Base-by-base conservation (phyloP, 1,140 invertebrate genomes). In the Phthorimaea operculella region DNA sequence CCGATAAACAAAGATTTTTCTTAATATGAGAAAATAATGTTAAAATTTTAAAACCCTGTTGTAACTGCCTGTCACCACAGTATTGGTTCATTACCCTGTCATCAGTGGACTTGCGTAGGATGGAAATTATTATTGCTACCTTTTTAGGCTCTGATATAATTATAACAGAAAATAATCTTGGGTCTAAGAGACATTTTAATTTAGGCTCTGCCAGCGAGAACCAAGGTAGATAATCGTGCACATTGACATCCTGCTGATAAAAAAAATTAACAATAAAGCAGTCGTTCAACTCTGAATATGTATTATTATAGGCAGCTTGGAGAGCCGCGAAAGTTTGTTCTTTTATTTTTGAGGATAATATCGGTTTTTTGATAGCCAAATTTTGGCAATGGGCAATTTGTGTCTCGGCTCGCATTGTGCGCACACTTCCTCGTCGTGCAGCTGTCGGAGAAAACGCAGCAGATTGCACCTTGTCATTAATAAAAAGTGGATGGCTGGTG, bases 351-450 rank as follows among this genome's bases (percentile, higher is more conserved):
- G 34, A 48, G 42, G 2, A 39, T 47, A 47, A 47, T 47, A 54
- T 60, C 36, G 48, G 59, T 63, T 56, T 64, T 49, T 59, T n/a
- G 60, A 49, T 47, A 62, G 57, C 67, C 68, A 70, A 71, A 68
- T 79, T 76, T 76, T 72, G 75, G 67, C 72, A 72, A 74, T 72
- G 54, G 49, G 61, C 63, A 70, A 73, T 73, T 74, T 68, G 65
- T 62, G 55, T 64, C 55, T 49, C 21, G 58, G 34, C 54, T 51
- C 56, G 52, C 59, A 63, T 72, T 73, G 69, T 71, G 60, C 57
- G 51, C 50, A 50, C 52, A 75, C 78, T 81, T 79, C 74, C 74
- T 77, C 68, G 60, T 74, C 59, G 58, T 47, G 70, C 81, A 82
- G 63, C 73, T 84, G 81, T 58, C 64, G 68, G 74, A 60, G 74